A percentile compares a stretch with the other conserved stretches of the same genome.
These are phyloP conservation scores for Drosophila parvula DNA, from an alignment of 1,140 invertebrate species.

Conservation along the genomic window DNA sequence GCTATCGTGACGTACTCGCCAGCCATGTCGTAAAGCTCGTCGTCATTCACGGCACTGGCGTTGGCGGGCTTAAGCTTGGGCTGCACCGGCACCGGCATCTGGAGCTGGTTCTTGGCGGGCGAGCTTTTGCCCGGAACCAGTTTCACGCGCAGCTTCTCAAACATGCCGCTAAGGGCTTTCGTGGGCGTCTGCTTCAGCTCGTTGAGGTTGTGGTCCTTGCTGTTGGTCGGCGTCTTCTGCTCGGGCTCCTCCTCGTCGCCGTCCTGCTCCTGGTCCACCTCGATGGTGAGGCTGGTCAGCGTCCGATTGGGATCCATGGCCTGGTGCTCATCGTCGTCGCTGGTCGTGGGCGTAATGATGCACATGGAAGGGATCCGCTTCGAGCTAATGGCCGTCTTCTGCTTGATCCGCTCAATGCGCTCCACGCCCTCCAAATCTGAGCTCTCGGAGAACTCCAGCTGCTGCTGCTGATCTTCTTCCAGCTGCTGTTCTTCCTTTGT, in stretches of 20 bases:
- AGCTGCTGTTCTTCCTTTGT: slow-evolving; percentile 25
- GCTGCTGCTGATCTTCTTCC: slow-evolving; percentile 42
- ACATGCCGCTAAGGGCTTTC: slow-evolving; percentile 86
- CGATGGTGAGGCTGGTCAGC: slow-evolving; percentile 65
- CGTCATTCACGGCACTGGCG: slow-evolving; percentile 71
- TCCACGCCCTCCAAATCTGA: slow-evolving; percentile 93
- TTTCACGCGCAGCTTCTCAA: slow-evolving; percentile 87
- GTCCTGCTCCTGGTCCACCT: slow-evolving; percentile 48
- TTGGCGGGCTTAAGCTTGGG: slow-evolving; percentile 49
- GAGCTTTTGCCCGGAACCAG: slow-evolving; percentile 86
- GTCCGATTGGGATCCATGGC: slow-evolving; percentile 72
- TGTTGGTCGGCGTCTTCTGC: slow-evolving; percentile 68
- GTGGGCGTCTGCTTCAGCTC: slow-evolving; percentile 75
- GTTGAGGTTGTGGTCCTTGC: slow-evolving; percentile 80
- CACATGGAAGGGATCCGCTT: slow-evolving; percentile 96
- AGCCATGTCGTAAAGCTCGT: slow-evolving; percentile 86
- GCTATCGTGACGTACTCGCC: slow-evolving; percentile 94
- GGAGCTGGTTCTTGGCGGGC: slow-evolving; percentile 83
- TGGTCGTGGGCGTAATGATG: slow-evolving; percentile 94
- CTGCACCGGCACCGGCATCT: not conserved
- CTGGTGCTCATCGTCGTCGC: slow-evolving; percentile 91
- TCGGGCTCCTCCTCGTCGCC: slow-evolving; percentile 24
- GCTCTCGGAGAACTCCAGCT: slow-evolving; percentile 90
- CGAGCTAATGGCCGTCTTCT: slow-evolving; percentile 93
- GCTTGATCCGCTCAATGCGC: slow-evolving; percentile 92